Percentiles rank a stretch among this genome's conserved stretches.
Evolutionary conservation across 2,888 invertebrate genomes (phyloP).

Genomic region (Aphrophora alni): DNA sequence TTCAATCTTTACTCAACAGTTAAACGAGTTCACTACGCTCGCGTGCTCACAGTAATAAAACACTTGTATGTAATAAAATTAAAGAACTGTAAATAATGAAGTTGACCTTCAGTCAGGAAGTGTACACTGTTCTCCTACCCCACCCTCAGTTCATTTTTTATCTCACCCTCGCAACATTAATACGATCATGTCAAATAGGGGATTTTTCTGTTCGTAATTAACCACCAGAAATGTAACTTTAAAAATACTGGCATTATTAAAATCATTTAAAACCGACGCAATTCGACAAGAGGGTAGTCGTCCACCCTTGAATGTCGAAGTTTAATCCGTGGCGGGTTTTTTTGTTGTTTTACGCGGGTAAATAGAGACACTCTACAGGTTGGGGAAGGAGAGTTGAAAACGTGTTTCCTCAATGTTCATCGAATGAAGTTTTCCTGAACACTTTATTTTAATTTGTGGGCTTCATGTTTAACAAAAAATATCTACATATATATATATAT

Average conservation of each 20-base stretch:
- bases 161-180: background rate
- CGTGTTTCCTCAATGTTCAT: too few relatives aligned
- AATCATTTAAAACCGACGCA: background rate
- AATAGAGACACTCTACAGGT: background rate
- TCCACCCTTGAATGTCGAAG: background rate
- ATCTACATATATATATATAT: too few relatives aligned
- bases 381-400: background rate
- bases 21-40: too few relatives aligned
- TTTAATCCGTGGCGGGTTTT: background rate
- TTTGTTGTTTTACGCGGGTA: background rate
- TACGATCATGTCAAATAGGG: background rate
- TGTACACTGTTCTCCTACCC: too few relatives aligned
- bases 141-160: background rate
- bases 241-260: conserved; percentile 15
- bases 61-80: too few relatives aligned
- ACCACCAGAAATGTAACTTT: conserved; percentile 34
- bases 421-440: too few relatives aligned
- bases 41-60: too few relatives aligned
- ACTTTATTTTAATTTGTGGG: too few relatives aligned
- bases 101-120: too few relatives aligned
- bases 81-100: too few relatives aligned
- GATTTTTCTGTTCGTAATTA: conserved; percentile 9
- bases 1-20: too few relatives aligned
- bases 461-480: too few relatives aligned
- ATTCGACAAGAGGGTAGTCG: background rate